Conservation (phyloP, 2,888 invertebrate genomes). For the Fissipunctia ypsillon region DNA sequence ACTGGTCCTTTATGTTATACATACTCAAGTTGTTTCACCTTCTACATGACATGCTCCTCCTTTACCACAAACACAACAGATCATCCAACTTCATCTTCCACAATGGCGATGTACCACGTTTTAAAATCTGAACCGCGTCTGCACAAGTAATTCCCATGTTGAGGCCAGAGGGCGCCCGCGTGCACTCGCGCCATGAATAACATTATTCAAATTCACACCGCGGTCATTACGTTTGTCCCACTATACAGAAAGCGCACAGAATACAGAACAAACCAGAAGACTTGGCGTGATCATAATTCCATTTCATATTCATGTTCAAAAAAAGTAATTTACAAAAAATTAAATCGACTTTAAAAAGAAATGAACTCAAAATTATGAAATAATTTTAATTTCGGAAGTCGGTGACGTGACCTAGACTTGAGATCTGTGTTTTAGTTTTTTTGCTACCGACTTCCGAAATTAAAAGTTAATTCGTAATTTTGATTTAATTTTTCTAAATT, state of each 20-base stretch:
- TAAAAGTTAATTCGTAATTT: no score
- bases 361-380: no score
- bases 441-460: no score
- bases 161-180: conserved; percentile 25
- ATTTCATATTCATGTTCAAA: not conserved
- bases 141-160: conserved; percentile 5
- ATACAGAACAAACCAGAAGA: conserved; percentile 19
- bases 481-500: no score
- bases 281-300: not conserved
- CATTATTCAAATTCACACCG: conserved; percentile 65
- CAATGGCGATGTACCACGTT: not conserved
- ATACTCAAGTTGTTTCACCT: not conserved
- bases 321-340: no score
- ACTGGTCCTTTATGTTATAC: not conserved
- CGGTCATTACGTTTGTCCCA: conserved; percentile 47
- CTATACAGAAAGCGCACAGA: conserved; percentile 28
- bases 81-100: not conserved
- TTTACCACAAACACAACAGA: not conserved
- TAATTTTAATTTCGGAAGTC: no score
- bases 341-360: no score
- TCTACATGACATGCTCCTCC: not conserved
- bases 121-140: conserved; percentile 21
- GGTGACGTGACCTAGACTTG: no score
- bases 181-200: conserved; percentile 59
- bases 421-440: no score